A percentile compares a stretch with the other conserved stretches of the same genome.
These are phyloP conservation scores for Hemibagrus guttatus DNA, from an alignment of 2,797 vertebrate genomes.

Conservation along the genomic window DNA sequence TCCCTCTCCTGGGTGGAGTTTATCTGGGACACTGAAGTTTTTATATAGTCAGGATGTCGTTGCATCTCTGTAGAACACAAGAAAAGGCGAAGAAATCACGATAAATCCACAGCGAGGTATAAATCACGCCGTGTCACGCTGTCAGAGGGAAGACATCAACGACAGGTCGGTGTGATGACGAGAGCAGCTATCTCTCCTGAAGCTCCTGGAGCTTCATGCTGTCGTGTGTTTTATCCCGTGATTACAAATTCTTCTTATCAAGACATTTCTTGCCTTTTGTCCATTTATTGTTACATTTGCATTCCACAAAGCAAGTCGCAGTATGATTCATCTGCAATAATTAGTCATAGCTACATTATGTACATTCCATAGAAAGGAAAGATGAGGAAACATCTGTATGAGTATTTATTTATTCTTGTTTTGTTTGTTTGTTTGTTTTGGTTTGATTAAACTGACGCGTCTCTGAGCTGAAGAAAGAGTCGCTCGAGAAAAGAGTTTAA, in stretches of 20 bases:
- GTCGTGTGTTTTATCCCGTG: background rate
- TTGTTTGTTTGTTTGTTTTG: background rate
- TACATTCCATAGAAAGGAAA: background rate
- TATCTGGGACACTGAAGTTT: background rate
- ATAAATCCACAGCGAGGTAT: background rate
- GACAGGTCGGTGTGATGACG: background rate
- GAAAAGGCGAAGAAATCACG: background rate
- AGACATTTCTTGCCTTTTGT: background rate
- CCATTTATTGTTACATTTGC: background rate
- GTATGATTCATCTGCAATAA: background rate
- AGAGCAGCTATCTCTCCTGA: background rate
- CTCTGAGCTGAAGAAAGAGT: background rate
- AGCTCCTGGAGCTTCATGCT: background rate
- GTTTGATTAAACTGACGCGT: background rate
- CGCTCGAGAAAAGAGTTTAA: background rate
- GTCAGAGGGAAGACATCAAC: background rate
- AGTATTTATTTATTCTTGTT: background rate
- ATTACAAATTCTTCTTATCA: background rate
- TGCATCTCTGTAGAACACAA: background rate
- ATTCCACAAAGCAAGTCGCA: background rate
- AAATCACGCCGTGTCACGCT: background rate
- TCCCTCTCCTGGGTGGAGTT: background rate
- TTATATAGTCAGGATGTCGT: background rate
- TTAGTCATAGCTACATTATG: background rate
- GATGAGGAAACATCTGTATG: background rate